phyloP scores from a whole-genome alignment of 1,140 invertebrate species.

The Dendroctonus ponderosae region DNA sequence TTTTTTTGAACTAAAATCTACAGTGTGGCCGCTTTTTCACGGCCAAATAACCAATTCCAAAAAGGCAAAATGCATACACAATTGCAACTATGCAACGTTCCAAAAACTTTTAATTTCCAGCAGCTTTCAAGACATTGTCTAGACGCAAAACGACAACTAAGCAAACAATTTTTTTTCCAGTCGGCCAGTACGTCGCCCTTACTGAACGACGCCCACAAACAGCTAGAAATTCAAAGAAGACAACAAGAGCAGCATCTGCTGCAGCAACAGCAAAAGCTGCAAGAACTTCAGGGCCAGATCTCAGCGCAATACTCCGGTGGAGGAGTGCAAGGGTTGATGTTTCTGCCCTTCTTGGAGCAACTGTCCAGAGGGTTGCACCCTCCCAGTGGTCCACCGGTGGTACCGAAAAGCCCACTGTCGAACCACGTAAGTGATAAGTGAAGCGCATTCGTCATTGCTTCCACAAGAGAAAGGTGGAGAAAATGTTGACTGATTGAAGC shows the following conservation, averaged over 20 bases:
- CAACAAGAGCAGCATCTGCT: slow-evolving; percentile 54
- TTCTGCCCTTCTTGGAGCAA: slow-evolving; percentile 59
- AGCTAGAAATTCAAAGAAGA: slow-evolving; percentile 51
- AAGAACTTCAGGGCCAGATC: slow-evolving; percentile 55
- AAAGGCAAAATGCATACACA: not conserved
- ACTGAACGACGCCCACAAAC: slow-evolving; percentile 50
- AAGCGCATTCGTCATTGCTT: not conserved
- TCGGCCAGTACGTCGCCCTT: slow-evolving; percentile 41
- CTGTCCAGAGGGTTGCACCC: slow-evolving; percentile 47
- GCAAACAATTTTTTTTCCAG: slow-evolving; percentile 40
- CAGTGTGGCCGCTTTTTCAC: too few species aligned
- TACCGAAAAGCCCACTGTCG: slow-evolving; percentile 40
- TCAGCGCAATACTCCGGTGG: slow-evolving; percentile 46
- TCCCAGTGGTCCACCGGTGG: slow-evolving; percentile 36
- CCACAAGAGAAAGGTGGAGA: not conserved
- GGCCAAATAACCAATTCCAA: not conserved
- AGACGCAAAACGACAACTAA: not conserved
- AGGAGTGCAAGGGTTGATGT: slow-evolving; percentile 53
- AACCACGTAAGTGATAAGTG: slow-evolving; percentile 45
- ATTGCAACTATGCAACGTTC: too few species aligned
- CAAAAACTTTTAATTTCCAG: not conserved
- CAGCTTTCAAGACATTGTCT: not conserved
- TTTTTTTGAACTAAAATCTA: too few species aligned
- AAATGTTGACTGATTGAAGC: too few species aligned
- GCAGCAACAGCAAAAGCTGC: slow-evolving; percentile 56